Percentiles rank a stretch among this genome's conserved stretches.
Conservation (phyloP, 1,140 invertebrate species). For the Scaptomyza graminum region DNA sequence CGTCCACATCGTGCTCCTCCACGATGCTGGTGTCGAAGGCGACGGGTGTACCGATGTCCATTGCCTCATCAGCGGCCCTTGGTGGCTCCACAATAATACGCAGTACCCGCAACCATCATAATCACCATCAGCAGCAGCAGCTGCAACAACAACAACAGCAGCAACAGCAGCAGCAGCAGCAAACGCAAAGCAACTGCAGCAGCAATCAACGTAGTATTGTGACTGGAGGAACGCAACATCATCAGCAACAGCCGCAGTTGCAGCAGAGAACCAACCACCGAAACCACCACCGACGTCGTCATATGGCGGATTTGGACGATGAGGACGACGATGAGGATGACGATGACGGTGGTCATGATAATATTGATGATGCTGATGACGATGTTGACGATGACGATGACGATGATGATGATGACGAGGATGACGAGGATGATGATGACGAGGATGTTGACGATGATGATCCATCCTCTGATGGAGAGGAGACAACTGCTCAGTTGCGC, state of each 20-base stretch:
- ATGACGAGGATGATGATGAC: too few species aligned
- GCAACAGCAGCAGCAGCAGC: conserved; percentile 43
- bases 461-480: background rate
- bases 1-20: conserved; percentile 79
- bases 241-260: conserved; percentile 36
- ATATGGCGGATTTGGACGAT: conserved; percentile 76
- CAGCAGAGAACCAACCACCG: conserved; percentile 80
- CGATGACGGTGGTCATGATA: conserved; percentile 4
- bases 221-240: conserved; percentile 18
- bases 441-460: too few species aligned
- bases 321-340: conserved; percentile 76
- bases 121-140: conserved; percentile 43
- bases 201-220: conserved; percentile 44
- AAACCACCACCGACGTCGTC: conserved; percentile 83
- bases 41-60: conserved; percentile 70
- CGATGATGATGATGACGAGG: too few species aligned
- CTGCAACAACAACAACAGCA: conserved; percentile 40
- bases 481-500: conserved; percentile 25
- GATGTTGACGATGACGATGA: too few species aligned
- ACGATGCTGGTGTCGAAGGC: conserved; percentile 78
- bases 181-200: conserved; percentile 22
- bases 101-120: conserved; percentile 76
- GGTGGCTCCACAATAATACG: conserved; percentile 77
- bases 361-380: too few species aligned
- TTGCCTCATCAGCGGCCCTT: conserved; percentile 72